These are phyloP conservation scores for Schizothorax lantsangensis DNA, from an alignment of 2,797 vertebrate genomes.

Conservation along the genomic window DNA sequence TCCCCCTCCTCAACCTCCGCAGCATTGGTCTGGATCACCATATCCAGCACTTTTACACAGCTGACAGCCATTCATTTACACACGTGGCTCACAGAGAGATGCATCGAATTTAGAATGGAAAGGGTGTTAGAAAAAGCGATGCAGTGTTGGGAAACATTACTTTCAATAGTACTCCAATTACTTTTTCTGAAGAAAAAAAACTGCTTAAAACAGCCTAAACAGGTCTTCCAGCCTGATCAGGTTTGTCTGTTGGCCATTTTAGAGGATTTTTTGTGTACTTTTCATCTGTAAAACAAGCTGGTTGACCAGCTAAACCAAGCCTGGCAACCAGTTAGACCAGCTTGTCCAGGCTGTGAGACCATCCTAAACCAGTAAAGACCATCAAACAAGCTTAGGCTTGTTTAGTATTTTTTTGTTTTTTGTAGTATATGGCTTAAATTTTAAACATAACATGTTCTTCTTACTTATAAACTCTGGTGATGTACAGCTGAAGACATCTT, in stretches of 20 bases:
- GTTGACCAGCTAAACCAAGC: not conserved
- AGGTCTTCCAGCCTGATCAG: not conserved
- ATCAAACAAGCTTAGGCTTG: not conserved
- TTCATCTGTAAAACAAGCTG: not conserved
- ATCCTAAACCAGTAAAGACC: not conserved
- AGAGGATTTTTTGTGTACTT: not conserved
- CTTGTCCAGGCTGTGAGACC: not conserved
- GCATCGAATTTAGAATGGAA: conserved; percentile 28
- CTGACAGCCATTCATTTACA: conserved; percentile 63
- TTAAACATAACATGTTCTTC: not conserved
- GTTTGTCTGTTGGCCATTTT: not conserved
- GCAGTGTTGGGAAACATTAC: not conserved
- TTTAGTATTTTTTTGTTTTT: not conserved
- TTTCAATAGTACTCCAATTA: conserved; percentile 7
- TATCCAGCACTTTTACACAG: conserved; percentile 56
- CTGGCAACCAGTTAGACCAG: not conserved
- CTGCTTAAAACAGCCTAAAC: not conserved
- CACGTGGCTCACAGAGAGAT: conserved; percentile 38
- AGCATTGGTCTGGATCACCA: conserved; percentile 57
- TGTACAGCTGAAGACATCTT: not conserved
- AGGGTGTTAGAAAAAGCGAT: not conserved
- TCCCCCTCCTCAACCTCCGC: conserved; percentile 42
- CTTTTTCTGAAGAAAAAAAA: not conserved
- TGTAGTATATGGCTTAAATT: not conserved
- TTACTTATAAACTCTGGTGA: not conserved